Conservation (phyloP, 2,888 invertebrate species). For the Pyrgus malvae region DNA sequence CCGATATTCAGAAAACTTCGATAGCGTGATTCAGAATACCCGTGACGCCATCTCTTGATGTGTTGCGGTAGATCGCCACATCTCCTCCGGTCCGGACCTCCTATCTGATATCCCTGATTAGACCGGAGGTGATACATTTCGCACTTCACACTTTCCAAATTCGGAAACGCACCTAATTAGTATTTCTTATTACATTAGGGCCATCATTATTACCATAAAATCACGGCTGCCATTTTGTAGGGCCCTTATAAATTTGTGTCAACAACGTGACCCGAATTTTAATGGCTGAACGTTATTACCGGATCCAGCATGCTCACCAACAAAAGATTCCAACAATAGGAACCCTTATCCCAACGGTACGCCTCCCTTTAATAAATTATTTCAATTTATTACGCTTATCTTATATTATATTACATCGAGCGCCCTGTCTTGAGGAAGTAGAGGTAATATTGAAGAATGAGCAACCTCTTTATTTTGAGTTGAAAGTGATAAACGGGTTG, state of each 20-base stretch:
- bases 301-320: slow-evolving; percentile 62
- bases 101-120: too few relatives aligned
- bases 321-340: slow-evolving; percentile 68
- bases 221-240: slow-evolving; percentile 58
- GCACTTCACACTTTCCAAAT: background rate
- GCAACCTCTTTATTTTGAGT: too few relatives aligned
- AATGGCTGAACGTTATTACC: slow-evolving; percentile 69
- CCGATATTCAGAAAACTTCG: background rate
- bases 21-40: background rate
- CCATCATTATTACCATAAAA: slow-evolving; percentile 44
- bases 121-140: background rate
- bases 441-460: too few relatives aligned
- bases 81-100: too few relatives aligned
- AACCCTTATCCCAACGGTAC: slow-evolving; percentile 42
- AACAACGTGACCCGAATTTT: slow-evolving; percentile 74
- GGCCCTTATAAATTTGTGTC: slow-evolving; percentile 73
- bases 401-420: background rate
- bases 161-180: slow-evolving; percentile 12
- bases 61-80: too few relatives aligned
- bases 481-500: too few relatives aligned
- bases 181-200: slow-evolving; percentile 31
- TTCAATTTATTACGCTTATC: slow-evolving; percentile 25
- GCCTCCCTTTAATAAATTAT: slow-evolving; percentile 41
- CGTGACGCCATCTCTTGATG: too few relatives aligned
- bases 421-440: background rate